Evolutionary conservation across 2,113 vertebrate species (phyloP).

Genomic region (Hyperopisus bebe): DNA sequence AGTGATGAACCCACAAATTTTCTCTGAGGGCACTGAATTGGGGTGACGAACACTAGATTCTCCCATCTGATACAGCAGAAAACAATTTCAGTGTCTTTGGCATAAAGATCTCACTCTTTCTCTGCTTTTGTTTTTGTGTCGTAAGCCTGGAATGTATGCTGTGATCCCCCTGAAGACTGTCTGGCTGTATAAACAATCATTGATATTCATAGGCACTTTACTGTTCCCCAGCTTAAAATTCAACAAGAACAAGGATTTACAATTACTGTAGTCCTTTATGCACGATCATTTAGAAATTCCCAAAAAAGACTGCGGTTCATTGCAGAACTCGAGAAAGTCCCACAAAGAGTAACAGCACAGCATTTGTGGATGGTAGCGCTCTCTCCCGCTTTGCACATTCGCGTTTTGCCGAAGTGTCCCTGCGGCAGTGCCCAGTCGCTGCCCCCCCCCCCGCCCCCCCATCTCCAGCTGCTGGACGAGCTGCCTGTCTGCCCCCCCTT

Average conservation of each 20-base stretch:
- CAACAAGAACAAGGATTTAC: background rate
- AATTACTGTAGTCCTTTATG: background rate
- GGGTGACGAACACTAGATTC: slow-evolving; percentile 47
- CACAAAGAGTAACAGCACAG: background rate
- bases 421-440: background rate
- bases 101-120: background rate
- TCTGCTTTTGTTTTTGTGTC: background rate
- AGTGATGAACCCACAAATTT: slow-evolving; percentile 48
- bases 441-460: too few relatives aligned
- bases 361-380: background rate
- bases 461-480: slow-evolving; percentile 6
- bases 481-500: slow-evolving; percentile 29
- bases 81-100: slow-evolving; percentile 31
- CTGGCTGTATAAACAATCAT: background rate
- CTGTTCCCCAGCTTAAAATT: background rate
- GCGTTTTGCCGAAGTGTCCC: background rate
- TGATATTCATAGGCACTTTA: background rate
- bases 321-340: background rate
- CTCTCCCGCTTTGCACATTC: background rate
- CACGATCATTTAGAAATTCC: background rate
- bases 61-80: slow-evolving; percentile 56
- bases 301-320: background rate
- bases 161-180: background rate
- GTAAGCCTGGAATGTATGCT: slow-evolving; percentile 6
- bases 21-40: slow-evolving; percentile 4